Evolutionary conservation across 2,113 vertebrate genomes (phyloP).

Genomic region (Gopherus flavomarginatus): DNA sequence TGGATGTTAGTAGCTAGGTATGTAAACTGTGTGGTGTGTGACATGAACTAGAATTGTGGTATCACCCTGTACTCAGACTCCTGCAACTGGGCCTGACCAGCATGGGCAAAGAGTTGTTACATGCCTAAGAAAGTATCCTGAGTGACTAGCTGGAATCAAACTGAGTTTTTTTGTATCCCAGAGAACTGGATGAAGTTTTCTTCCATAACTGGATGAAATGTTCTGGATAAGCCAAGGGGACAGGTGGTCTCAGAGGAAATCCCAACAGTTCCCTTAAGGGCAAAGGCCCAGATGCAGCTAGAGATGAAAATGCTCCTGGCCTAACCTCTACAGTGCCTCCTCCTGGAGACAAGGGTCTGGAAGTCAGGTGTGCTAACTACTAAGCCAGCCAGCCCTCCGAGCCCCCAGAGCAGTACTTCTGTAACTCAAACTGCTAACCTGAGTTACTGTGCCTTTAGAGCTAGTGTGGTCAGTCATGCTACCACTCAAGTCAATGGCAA

Average conservation of each 20-base stretch:
- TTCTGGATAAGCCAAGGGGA: too few species aligned
- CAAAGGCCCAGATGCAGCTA: not conserved
- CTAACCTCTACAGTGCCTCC: not conserved
- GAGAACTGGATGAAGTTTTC: too few species aligned
- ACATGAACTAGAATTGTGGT: too few species aligned
- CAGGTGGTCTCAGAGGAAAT: too few species aligned
- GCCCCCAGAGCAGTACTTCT: not conserved
- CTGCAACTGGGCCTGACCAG: too few species aligned
- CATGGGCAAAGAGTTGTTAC: too few species aligned
- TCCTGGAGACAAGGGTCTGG: not conserved
- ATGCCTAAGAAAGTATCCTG: too few species aligned
- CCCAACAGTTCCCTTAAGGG: not conserved
- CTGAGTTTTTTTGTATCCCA: too few species aligned
- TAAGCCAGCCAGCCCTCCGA: not conserved
- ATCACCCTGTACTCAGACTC: too few species aligned
- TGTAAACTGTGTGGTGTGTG: too few species aligned
- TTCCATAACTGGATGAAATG: too few species aligned
- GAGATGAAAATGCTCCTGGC: not conserved
- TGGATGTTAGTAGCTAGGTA: not conserved
- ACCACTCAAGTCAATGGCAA: not conserved
- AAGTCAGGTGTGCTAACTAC: not conserved
- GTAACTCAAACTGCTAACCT: not conserved
- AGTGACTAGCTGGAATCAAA: too few species aligned
- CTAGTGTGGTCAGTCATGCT: not conserved
- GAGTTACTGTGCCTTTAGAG: not conserved